Conservation (phyloP, 2,888 invertebrate species). For the Digitonthophagus gazella region DNA sequence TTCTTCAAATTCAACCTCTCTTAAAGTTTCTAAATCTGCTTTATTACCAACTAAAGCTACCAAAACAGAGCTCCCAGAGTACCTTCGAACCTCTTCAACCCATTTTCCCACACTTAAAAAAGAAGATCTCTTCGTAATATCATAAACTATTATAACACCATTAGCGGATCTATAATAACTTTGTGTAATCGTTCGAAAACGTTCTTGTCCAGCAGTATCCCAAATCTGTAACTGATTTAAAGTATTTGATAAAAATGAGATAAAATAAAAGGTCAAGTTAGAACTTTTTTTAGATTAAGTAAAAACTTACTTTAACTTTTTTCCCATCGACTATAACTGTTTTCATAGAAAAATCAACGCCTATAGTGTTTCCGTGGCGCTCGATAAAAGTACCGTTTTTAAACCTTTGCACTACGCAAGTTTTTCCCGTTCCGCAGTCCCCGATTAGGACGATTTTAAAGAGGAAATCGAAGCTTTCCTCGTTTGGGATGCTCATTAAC, state of each 20-base stretch:
- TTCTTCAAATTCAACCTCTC: conserved; percentile 84
- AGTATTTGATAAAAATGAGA: conserved; percentile 2
- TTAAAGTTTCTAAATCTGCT: conserved; percentile 75
- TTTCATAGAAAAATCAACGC: conserved; percentile 98
- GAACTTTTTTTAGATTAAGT: too few species aligned
- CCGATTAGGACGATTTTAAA: conserved; percentile 95
- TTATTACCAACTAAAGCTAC: conserved; percentile 92
- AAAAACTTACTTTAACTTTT: conserved; percentile 78
- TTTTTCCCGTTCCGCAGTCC: conserved; percentile 88
- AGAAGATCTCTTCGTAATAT: conserved; percentile 89
- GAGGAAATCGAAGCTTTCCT: conserved; percentile 87
- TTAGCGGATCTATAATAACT: conserved; percentile 96
- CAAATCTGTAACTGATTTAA: conserved; percentile 87
- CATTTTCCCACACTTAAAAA: conserved; percentile 90
- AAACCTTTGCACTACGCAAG: conserved; percentile 93
- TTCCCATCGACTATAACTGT: conserved; percentile 91
- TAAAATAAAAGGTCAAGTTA: conserved; percentile 3
- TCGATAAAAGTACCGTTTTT: conserved; percentile 95
- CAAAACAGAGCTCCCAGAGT: conserved; percentile 89
- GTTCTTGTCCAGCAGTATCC: conserved; percentile 96
- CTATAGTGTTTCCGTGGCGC: conserved; percentile 93
- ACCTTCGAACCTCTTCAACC: conserved; percentile 94
- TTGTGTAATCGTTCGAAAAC: conserved; percentile 95
- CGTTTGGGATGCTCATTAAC: conserved; percentile 68
- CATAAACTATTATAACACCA: conserved; percentile 96